Evolutionary conservation across 2,888 invertebrate genomes (phyloP), one percentile per base, ranked within the genome.

Genomic region (Drosophila pegasa): DNA sequence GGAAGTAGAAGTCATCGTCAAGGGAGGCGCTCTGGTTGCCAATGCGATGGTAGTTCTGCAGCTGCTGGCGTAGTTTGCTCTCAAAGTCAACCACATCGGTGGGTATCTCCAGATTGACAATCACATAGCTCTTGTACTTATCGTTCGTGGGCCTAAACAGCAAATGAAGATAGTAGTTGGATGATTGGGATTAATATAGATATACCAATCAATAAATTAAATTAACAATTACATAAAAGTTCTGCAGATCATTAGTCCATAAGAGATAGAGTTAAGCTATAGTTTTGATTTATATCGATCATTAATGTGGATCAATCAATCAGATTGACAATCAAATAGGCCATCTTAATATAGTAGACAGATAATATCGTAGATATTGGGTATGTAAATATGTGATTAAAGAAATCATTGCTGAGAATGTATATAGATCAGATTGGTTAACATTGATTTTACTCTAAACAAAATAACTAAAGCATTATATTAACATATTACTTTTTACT

Each of bases 21-120:
- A 72, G 57, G 1, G 80, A 80, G 9, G 86, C 91, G 10, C 89
- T 87, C 25, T 88, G 63, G 2, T 63, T 52, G 2, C 87, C 90
- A 27, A 91, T 71, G 0, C 76, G 69, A 12, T 80, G 60, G 25
- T 67, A 87, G 0, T 16, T 48, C 3, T 55, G 25, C 31, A 92
- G 64, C 5, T 90, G 85, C 3, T 69, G 6, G 2, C 59, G 59
- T 33, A 87, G 58, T 2, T 80, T 76, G 1, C 71, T 62, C 9
- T 79, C 80, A 35, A 89, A 88, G 33, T 82, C 77, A 3, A 38
- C 57, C 5, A 80, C 52, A 6, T 77, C 72, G 31, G 70, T 75
- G 12, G 88, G 89, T 14, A 92, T 71, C 47, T 89, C 87, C 33
- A 92, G 65, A 20, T 89, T 89, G 4, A 90, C 74, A 8, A 87